Conservation (phyloP, 2,888 invertebrate species). For the Bibio marci region DNA sequence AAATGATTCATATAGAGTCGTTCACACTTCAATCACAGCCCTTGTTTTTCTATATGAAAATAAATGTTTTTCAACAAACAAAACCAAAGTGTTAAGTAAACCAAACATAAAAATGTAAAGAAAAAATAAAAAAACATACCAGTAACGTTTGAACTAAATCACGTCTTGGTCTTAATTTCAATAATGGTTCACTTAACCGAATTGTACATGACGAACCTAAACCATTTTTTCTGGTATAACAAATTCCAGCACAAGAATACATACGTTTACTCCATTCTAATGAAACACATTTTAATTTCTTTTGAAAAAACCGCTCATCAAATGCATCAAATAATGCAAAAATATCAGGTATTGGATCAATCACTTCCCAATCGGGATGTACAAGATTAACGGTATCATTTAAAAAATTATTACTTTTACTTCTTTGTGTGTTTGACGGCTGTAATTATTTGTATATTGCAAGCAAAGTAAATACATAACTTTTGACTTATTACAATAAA, state of each 20-base stretch:
- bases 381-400: constrained; percentile 26
- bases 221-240: constrained; percentile 27
- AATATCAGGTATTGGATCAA: constrained; percentile 92
- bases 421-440: too few species aligned
- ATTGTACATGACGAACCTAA: constrained; percentile 21
- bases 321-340: constrained; percentile 71
- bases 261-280: constrained; percentile 92
- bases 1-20: too few species aligned
- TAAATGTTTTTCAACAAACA: too few species aligned
- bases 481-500: too few species aligned
- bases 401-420: constrained; percentile 17
- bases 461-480: too few species aligned
- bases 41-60: too few species aligned
- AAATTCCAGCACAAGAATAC: constrained; percentile 47
- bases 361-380: constrained; percentile 43
- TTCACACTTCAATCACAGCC: too few species aligned
- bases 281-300: constrained; percentile 55
- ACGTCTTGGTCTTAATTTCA: constrained; percentile 82
- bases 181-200: constrained; percentile 68
- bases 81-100: neutral
- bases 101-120: neutral
- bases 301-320: constrained; percentile 70
- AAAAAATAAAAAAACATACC: constrained; percentile 33
- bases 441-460: too few species aligned
- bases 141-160: constrained; percentile 94